Conservation (phyloP, 2,797 vertebrate species). For the Tokudaia muenninki region DNA sequence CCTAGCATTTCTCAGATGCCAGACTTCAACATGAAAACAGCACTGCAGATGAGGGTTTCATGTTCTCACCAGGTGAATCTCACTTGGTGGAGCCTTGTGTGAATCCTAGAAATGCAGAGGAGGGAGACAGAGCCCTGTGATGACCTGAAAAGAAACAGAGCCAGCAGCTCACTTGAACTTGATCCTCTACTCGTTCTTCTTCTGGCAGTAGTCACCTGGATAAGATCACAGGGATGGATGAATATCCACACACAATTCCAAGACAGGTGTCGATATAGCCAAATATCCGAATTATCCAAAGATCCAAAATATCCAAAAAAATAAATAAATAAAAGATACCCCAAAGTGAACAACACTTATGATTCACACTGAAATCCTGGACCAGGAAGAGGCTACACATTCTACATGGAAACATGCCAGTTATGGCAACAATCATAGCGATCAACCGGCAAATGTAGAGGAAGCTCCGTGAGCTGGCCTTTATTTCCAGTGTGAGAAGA, state of each 20-base stretch:
- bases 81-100: not conserved
- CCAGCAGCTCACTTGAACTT: not conserved
- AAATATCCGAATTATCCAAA: not conserved
- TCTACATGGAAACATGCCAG: fast-evolving
- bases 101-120: not conserved
- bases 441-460: fast-evolving
- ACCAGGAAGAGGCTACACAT: fast-evolving
- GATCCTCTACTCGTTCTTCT: fast-evolving
- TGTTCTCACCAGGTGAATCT: slow-evolving; percentile 35
- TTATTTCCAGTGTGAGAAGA: not conserved
- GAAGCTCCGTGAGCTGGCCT: no score
- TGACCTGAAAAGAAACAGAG: not conserved
- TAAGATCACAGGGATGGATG: fast-evolving
- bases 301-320: not conserved
- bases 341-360: not conserved
- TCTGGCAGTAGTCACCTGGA: fast-evolving
- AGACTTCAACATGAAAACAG: slow-evolving; percentile 57
- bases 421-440: not conserved
- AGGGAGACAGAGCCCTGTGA: not conserved
- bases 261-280: not conserved
- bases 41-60: not conserved
- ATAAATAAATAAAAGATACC: not conserved
- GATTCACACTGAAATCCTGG: not conserved
- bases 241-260: fast-evolving
- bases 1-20: slow-evolving; percentile 83